Evolutionary conservation across 2,113 vertebrate genomes (phyloP), one percentile per base, ranked within the genome.

Genomic region (Cavia porcellus): DNA sequence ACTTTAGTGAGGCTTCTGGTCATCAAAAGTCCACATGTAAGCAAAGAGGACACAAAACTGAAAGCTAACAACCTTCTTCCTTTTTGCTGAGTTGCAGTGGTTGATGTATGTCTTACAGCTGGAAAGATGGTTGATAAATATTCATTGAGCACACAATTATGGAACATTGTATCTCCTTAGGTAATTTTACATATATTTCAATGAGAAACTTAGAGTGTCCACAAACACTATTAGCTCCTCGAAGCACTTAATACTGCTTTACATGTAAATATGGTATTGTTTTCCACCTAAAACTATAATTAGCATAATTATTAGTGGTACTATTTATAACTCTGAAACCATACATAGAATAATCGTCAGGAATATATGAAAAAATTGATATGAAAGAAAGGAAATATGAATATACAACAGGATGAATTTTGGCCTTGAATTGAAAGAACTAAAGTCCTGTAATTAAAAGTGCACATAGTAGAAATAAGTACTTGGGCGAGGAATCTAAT

Each of bases 251-350:
- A 52, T 28, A 86, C 24, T 17, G 35, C 64, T 92, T 89, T 74
- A 87, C 80, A 47, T 52, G 30, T 66, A 92, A 89, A 86, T 52
- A 57, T 70, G 20, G n/a, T 5, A 68, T 66, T 96, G 94, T 79
- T 92, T 86, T 92, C 28, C 38, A 68, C n/a, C 35, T 79, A 82
- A 96, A 96, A 87, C 57, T 55, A 0, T 84, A 80, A 90, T 82
- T 90, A 94, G 79, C 90, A 28, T 90, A 88, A 84, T 94, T 88
- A 94, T 80, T 35, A 84, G 15, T 32, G 91, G 3, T 5, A 52
- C 13, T 82, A 7, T 87, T 68, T 68, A 10, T 52, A 38, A 15
- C 28, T 70, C 42, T 57, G 79, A 12, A 93, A 70, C 2, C 57
- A 75, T 47, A 90, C n/a, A 28, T 70, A 2, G 75, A 45, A 92